phyloP scores from a whole-genome alignment of 2,888 invertebrate species.

The Hyposoter didymator region DNA sequence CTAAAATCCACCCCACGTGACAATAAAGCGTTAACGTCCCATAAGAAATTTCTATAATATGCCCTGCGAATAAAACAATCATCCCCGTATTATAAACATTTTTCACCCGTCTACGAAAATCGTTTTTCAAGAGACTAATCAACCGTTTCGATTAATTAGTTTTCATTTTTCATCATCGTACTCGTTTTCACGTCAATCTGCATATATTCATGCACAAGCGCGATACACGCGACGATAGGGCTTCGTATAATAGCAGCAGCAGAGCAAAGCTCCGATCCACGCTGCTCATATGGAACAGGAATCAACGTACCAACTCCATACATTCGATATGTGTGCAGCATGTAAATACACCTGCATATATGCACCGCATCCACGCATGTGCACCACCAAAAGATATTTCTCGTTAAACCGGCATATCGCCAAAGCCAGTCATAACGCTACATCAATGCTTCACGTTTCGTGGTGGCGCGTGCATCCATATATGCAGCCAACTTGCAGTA shows the following conservation, averaged over 20 bases:
- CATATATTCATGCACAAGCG: background rate
- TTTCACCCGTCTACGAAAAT: background rate
- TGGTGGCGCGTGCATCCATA: background rate
- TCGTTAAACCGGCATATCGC: constrained; percentile 50
- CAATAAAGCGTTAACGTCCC: too few relatives aligned
- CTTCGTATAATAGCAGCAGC: constrained; percentile 31
- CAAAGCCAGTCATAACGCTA: constrained; percentile 42
- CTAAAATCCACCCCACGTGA: too few relatives aligned
- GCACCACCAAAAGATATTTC: constrained; percentile 19
- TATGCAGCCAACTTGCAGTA: background rate
- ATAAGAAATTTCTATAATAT: too few relatives aligned
- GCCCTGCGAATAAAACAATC: background rate
- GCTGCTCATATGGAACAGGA: constrained; percentile 23
- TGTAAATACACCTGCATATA: constrained; percentile 22
- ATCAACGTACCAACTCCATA: constrained; percentile 29
- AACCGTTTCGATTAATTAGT: constrained; percentile 5
- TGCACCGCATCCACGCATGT: background rate
- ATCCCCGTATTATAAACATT: background rate
- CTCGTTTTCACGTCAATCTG: background rate
- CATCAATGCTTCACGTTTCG: constrained; percentile 43
- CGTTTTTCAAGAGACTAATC: background rate
- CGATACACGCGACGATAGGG: constrained; percentile 20
- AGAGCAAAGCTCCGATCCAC: constrained; percentile 29
- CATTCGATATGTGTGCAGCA: constrained; percentile 19
- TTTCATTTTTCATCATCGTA: background rate